Base-by-base conservation (phyloP, 1,140 invertebrate species). In the Drosophila ambigua region DNA sequence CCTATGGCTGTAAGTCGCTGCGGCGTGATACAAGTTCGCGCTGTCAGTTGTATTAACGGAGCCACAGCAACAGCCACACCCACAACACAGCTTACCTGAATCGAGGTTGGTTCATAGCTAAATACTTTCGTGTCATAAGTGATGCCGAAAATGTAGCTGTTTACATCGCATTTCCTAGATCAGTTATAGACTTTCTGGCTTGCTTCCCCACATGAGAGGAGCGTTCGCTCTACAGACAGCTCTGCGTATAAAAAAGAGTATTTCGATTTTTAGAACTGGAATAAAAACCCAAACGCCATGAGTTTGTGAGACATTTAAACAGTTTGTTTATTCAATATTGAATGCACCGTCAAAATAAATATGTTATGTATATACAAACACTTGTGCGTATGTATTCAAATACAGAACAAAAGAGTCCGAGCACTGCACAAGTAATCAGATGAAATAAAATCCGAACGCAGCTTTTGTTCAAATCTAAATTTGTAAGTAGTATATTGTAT, bases 281-380 rank as follows among this genome's bases (percentile, higher is more conserved):
- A 5, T 4, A 15, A 66, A 24, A 26, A 2, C 15, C 15, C 20
- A 55, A 57, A 69, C 50, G 43, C 50, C 55, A n/a, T 43, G 41
- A 49, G 5, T 24, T 16, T 2, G n/a, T n/a, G 35, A 58, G 64
- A 71, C 67, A 71, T 71, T 69, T 71, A 69, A 69, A 58, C 68
- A 1, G 45, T 69, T 69, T 69, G 58, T 69, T 69, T 58, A 58
- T 71, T 69, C 15, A 58, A 35, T 69, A 24, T 46, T 48, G 67
- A 64, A 71, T 71, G 52, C 65, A 50, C 45, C 67, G 35, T 31
- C 35, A 39, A 49, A 68, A 24, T 57, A 39, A 39, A 13, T 39
- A 39, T 13, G 13, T 39, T 39, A 39, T 39, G 35, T 4, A 39
- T 39, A 8, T 39, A 13, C 4, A 4, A 2, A 2, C 9, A 8